Evolutionary conservation across 2,797 vertebrate species (phyloP), one percentile per base, ranked within the genome.

Genomic region (Lepidocolaptes lacrymiger): DNA sequence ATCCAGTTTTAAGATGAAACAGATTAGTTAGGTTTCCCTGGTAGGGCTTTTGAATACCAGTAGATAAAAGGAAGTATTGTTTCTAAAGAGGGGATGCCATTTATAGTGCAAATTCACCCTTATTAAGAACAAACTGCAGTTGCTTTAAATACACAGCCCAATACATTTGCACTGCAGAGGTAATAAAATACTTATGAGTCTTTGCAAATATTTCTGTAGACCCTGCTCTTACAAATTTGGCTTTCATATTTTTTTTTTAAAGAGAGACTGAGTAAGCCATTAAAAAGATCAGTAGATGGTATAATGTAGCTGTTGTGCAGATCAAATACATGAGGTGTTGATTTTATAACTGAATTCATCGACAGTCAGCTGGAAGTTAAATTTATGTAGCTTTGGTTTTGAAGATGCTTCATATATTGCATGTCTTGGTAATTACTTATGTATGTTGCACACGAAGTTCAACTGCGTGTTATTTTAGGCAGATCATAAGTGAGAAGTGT

Each of bases 1-100:
- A 85, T 94, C 85, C 32, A 44, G 82, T 93, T 95, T 97, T 58
- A 93, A 95, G 97, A 97, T 95, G 96, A 94, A 97, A 56, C 52
- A 92, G 96, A 96, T 97, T 97, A 97, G 96, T 93, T 85, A 44
- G 82, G 82, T 79, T 97, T 91, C 95, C 95, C 95, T 72, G 72
- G 78, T 73, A 96, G 91, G 81, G 22, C 37, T 96, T 91, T 77
- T 96, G 91, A 95, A 92, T 92, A 89, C 83, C 64, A 83, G 90
- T 30, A 96, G 87, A 97, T 91, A 95, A 97, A 97, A 91, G 88
- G 72, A 59, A 91, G 94, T 87, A 96, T 96, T 97, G 93, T 96
- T 96, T 92, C 74, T 66, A 71, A 88, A 91, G 80, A 78, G 71
- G n/a, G 37, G 51, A 89, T 94, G 80, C 77, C 85, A 95, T 96